Evolutionary conservation across 2,113 vertebrate genomes (phyloP), one percentile per base, ranked within the genome.

Genomic region (Platycercus adscitus): DNA sequence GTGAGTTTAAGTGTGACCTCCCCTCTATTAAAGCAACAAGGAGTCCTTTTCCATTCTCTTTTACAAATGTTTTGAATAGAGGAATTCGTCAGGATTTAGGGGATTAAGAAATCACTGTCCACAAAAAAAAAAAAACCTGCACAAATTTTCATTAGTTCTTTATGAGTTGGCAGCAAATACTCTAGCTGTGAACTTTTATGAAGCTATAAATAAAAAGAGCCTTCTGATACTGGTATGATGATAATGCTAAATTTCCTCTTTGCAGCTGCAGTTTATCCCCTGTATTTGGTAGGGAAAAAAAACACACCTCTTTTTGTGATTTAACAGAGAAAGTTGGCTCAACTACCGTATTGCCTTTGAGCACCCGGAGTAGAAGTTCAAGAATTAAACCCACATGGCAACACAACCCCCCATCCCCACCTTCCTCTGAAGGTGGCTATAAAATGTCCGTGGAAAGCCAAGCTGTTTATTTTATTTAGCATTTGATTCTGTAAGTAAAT

Each of bases 231-330:
- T 91, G 84, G 93, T 96, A 96, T 91, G 97, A 98, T 98, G 97
- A 98, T 98, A 98, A 98, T 98, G 98, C 97, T 98, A 98, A 98
- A 98, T 98, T 98, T 98, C 98, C 98, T 98, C 96, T 98, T 98
- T 96, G 97, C 97, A 98, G 97, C 97, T 98, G 97, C 93, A 97
- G 94, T 97, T 98, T 97, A 98, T 98, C 97, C 96, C 93, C 63
- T 94, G 90, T 91, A 97, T 98, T 98, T 97, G 92, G 94, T 97
- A 39, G 61, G 66, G 87, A 97, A 97, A 92, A 96, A 49, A 53
- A 49, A 53, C 52, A 52, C 52, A 60, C 79, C 73, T 88, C 71
- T 97, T 95, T 97, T 91, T 96, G 94, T 93, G 94, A 97, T 93
- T 96, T 97, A 97, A 96, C 94, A 95, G 94, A 97, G 94, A 97